Percentiles rank a stretch among this genome's conserved stretches.
Evolutionary conservation across 2,888 invertebrate genomes (phyloP).

Genomic region (Tholera decimalis): DNA sequence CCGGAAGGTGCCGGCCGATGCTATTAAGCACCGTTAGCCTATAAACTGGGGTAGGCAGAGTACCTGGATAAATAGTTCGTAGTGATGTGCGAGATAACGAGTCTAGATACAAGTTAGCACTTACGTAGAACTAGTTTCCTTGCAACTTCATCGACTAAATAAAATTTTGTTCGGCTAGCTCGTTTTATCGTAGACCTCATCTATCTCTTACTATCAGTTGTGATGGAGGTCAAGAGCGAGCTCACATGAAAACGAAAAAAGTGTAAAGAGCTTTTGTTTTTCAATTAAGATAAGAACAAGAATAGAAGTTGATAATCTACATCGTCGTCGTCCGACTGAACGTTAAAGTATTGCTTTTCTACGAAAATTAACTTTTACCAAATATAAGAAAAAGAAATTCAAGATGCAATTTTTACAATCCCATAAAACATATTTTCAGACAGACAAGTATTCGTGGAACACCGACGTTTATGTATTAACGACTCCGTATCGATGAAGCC

Average conservation of each 20-base stretch:
- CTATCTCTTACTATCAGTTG: too few relatives aligned
- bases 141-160: too few relatives aligned
- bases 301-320: neutral
- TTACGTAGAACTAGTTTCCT: neutral
- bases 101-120: conserved; percentile 5
- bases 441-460: conserved; percentile 15
- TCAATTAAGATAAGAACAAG: neutral
- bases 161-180: too few relatives aligned
- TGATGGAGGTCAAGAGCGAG: too few relatives aligned
- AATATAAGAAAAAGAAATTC: neutral
- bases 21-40: conserved; percentile 41
- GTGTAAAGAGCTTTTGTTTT: neutral
- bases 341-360: neutral
- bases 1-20: conserved; percentile 45
- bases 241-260: too few relatives aligned
- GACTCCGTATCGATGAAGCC: neutral
- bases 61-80: conserved; percentile 13
- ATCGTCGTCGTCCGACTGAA: neutral
- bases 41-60: conserved; percentile 27
- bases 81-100: conserved; percentile 16
- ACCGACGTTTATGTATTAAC: conserved; percentile 19
- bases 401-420: conserved; percentile 11
- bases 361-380: neutral
- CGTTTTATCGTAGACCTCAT: too few relatives aligned
- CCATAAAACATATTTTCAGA: conserved; percentile 11